These are phyloP conservation scores for Chrysogorgia sp. DNA, from an alignment of 92 coral and sea anemone genomes.

Conservation along the genomic window DNA sequence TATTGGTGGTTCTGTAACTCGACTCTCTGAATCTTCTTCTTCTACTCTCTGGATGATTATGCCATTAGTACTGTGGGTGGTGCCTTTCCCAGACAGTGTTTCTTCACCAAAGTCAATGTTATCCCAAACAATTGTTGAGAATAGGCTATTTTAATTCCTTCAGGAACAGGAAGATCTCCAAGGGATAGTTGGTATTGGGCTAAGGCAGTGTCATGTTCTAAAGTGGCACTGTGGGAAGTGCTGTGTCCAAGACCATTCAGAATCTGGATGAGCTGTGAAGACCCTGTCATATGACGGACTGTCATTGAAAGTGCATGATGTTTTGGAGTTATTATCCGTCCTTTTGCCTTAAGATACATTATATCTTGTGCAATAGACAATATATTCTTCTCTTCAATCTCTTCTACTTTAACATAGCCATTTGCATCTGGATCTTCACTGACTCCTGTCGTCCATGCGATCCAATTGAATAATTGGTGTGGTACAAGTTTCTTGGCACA, in stretches of 20 bases:
- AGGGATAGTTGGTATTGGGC: conserved; percentile 33
- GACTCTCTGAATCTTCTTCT: background rate
- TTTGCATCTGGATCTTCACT: conserved; percentile 22
- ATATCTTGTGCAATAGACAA: conserved; percentile 29
- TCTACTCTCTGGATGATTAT: conserved; percentile 30
- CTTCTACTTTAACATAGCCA: conserved; percentile 26
- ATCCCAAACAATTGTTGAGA: conserved; percentile 34
- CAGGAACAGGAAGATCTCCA: conserved; percentile 37
- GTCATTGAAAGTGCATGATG: conserved; percentile 40
- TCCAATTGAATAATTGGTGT: conserved; percentile 19
- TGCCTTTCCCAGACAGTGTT: conserved; percentile 34
- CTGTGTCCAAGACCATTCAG: conserved; percentile 29
- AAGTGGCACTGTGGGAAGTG: conserved; percentile 27
- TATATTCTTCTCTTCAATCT: conserved; percentile 16
- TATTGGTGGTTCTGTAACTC: background rate
- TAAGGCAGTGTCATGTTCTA: conserved; percentile 39
- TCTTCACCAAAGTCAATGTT: conserved; percentile 44
- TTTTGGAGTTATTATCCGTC: conserved; percentile 23
- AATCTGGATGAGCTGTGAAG: conserved; percentile 29
- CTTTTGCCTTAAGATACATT: conserved; percentile 28
- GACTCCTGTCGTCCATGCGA: conserved; percentile 29
- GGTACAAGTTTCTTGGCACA: conserved; percentile 17
- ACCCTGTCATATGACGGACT: conserved; percentile 40
- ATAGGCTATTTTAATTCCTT: conserved; percentile 27
- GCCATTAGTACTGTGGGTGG: conserved; percentile 35